A percentile compares a stretch with the other conserved stretches of the same genome.
Conservation (phyloP, 2,888 invertebrate species). For the Stenoptilia bipunctidactyla region DNA sequence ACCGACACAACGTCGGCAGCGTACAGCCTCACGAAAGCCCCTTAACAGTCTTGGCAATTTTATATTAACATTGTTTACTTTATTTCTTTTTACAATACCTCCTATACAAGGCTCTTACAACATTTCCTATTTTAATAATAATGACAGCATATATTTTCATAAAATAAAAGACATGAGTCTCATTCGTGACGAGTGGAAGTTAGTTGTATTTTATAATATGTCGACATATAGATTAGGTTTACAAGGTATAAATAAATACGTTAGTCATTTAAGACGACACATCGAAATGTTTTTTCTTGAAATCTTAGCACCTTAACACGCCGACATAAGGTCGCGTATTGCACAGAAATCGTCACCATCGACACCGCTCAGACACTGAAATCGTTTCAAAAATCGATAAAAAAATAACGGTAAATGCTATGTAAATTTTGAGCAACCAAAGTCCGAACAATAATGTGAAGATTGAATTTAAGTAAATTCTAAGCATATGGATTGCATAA, state of each 20-base stretch:
- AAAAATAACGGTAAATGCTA: no score
- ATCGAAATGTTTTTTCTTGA: no score
- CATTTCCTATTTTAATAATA: conserved; percentile 2
- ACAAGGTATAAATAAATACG: conserved; percentile 3
- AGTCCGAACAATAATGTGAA: no score
- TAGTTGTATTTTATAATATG: conserved; percentile 8
- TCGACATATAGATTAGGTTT: conserved; percentile 5
- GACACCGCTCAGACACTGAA: no score
- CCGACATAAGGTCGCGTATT: no score
- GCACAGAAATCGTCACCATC: no score
- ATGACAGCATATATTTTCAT: conserved; percentile 5
- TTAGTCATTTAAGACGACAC: conserved; percentile 1
- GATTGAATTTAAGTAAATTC: no score
- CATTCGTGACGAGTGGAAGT: conserved; percentile 5
- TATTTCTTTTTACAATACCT: not conserved
- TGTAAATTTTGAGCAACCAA: no score
- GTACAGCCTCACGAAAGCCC: not conserved
- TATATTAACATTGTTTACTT: not conserved
- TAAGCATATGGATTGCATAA: no score
- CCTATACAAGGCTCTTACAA: not conserved
- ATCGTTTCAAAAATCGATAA: no score
- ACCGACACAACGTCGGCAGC: not conserved
- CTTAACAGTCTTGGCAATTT: no score
- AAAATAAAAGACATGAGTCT: conserved; percentile 5
- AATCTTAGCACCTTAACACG: no score